Evolutionary conservation across 1,140 invertebrate genomes (phyloP), one percentile per base, ranked within the genome.

Genomic region (Helicoverpa armigera): DNA sequence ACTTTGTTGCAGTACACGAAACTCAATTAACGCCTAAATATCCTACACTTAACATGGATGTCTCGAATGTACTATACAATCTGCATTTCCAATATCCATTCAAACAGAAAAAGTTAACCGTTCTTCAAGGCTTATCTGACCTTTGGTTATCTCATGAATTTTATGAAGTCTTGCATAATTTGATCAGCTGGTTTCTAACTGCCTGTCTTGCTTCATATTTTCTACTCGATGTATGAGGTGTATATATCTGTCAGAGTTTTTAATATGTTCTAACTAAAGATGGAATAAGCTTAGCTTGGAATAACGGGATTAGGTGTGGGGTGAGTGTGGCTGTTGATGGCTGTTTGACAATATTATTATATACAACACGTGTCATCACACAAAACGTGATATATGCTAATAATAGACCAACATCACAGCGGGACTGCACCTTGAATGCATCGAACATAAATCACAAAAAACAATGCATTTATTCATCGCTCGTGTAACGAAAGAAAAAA

Each of bases 101-200:
- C 35, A 43, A 43, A 43, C 9, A 43, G 5, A 43, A 43, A 58
- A 58, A 58, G 16, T 10, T 18, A 23, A 58, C 16, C 14, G n/a
- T 48, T 67, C 35, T 23, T 23, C 43, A 69, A 69, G 10, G 16
- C 5, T 11, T 50, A 13, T 23, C n/a, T 16, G 58, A 60, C 58
- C 58, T 61, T 23, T 50, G 10, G 11, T 69, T 50, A 23, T 69
- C 65, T 18, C 12, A 18, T 50, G 16, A n/a, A 18, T 69, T 69
- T 69, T 50, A 69, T 48, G 23, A 67, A 2, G n/a, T 12, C 65
- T 69, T 69, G 43, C 16, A 69, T 69, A 69, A 69, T 69, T 16
- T 50, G 18, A 69, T 23, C 43, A 43, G 10, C 65, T 50, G 18
- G 65, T 69, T 50, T 16, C 43, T 69, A 69, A 69, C 18, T 69